Percentiles rank a stretch among this genome's conserved stretches.
These are phyloP conservation scores for Drosophila tsacasi DNA, from an alignment of 1,140 invertebrate species.

Conservation along the genomic window DNA sequence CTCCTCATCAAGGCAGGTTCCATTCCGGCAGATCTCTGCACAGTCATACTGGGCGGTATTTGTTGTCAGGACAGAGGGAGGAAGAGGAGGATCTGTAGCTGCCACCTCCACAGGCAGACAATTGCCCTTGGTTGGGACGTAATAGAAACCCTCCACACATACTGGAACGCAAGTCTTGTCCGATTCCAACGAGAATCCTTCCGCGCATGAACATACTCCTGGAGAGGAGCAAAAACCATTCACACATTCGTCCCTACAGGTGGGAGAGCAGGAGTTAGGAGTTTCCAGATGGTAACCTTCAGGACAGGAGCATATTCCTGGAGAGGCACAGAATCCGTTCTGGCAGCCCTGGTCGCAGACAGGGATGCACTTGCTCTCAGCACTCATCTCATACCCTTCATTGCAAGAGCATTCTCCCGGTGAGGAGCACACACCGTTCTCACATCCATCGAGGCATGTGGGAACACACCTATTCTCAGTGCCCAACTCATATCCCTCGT, in stretches of 20 bases:
- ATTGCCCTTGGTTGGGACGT: no score
- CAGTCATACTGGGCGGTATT: not conserved
- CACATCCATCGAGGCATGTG: slow-evolving; percentile 6
- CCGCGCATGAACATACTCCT: slow-evolving; percentile 5
- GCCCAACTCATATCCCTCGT: no score
- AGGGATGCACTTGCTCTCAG: slow-evolving; percentile 5
- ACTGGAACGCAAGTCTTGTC: not conserved
- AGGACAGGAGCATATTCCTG: slow-evolving; percentile 6
- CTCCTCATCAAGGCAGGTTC: slow-evolving; percentile 37
- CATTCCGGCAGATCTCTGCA: slow-evolving; percentile 42
- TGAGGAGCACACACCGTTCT: slow-evolving; percentile 12
- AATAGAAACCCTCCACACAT: not conserved
- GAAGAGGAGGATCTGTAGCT: not conserved
- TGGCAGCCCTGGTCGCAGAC: slow-evolving; percentile 4
- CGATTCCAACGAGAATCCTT: not conserved
- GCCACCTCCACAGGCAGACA: not conserved
- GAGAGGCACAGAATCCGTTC: slow-evolving; percentile 12
- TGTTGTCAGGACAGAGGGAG: not conserved
- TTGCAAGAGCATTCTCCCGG: slow-evolving; percentile 18
- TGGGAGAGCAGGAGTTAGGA: not conserved
- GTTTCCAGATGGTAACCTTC: not conserved
- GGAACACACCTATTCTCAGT: not conserved
- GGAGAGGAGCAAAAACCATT: slow-evolving; percentile 23
- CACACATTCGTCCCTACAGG: slow-evolving; percentile 10
- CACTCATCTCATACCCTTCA: slow-evolving; percentile 1